These are phyloP conservation scores for Hemicentrotus pulcherrimus DNA, from an alignment of 35 echinoderm and acorn worm genomes.

Conservation along the genomic window DNA sequence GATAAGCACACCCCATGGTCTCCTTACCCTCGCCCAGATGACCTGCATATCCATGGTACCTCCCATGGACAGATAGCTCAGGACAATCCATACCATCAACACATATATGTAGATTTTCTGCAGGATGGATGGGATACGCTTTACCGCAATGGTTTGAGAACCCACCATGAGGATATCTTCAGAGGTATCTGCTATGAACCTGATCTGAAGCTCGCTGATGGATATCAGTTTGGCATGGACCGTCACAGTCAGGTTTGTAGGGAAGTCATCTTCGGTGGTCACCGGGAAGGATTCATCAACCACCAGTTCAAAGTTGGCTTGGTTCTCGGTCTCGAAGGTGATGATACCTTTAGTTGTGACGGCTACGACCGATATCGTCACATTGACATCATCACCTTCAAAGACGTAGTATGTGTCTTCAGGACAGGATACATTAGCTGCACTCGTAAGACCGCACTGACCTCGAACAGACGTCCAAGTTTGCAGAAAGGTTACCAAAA, in stretches of 20 bases:
- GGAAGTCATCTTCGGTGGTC: neutral
- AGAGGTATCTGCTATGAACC: neutral
- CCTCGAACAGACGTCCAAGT: neutral
- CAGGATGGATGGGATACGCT: neutral
- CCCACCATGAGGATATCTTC: neutral
- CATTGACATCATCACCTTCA: neutral
- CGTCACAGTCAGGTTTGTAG: neutral
- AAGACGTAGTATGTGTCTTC: constrained; percentile 1
- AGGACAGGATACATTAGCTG: neutral
- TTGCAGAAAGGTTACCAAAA: neutral
- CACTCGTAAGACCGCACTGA: neutral
- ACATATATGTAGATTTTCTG: constrained; percentile 51
- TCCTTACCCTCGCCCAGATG: constrained; percentile 53
- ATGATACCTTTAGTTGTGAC: neutral
- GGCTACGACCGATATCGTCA: neutral
- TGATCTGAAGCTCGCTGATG: neutral
- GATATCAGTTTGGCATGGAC: neutral
- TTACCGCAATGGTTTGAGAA: constrained; percentile 23
- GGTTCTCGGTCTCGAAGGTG: neutral
- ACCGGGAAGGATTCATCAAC: neutral
- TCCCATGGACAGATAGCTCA: constrained; percentile 74
- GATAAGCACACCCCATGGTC: constrained; percentile 73
- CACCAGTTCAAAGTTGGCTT: constrained; percentile 9
- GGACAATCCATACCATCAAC: constrained; percentile 56
- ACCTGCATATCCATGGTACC: constrained; percentile 52